These are phyloP conservation scores for Lithosia quadra DNA, from an alignment of 2,888 invertebrate species.

Conservation along the genomic window DNA sequence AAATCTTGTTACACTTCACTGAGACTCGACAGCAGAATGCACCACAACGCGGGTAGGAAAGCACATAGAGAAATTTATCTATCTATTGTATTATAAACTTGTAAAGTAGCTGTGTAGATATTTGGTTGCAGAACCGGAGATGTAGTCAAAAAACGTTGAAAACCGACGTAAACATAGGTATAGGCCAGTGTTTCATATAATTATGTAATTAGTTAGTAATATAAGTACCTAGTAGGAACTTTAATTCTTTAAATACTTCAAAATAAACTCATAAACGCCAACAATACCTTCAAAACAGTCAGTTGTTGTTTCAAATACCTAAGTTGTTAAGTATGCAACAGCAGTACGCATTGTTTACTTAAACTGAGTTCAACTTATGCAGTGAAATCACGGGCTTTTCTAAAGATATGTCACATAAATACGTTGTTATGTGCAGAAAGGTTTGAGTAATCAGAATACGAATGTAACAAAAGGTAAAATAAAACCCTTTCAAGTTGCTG, in stretches of 20 bases:
- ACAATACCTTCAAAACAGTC: slow-evolving; percentile 16
- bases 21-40: slow-evolving; percentile 30
- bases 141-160: no score
- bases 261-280: slow-evolving; percentile 17
- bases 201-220: no score
- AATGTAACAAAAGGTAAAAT: slow-evolving; percentile 52
- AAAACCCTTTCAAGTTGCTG: slow-evolving; percentile 58
- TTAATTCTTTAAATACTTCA: slow-evolving; percentile 13
- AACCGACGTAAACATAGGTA: no score
- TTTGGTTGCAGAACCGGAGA: no score
- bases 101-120: no score
- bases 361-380: slow-evolving; percentile 27
- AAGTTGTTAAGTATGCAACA: slow-evolving; percentile 37
- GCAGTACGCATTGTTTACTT: slow-evolving; percentile 38
- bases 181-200: no score
- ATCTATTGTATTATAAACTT: no score
- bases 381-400: slow-evolving; percentile 28
- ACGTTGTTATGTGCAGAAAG: slow-evolving; percentile 33
- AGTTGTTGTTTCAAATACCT: background rate
- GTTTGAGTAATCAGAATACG: slow-evolving; percentile 44
- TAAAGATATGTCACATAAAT: slow-evolving; percentile 33
- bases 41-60: slow-evolving; percentile 10
- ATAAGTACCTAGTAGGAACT: slow-evolving; percentile 8
- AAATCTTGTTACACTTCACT: slow-evolving; percentile 56
- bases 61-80: slow-evolving; percentile 22